Percentiles rank a stretch among this genome's conserved stretches.
These are phyloP conservation scores for Sus scrofa DNA, from an alignment of 2,113 vertebrate species.

Conservation along the genomic window T2T-Sscrofa CM000827.6:50358501-50359000, in stretches of 20 bases:
- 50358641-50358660: slow-evolving; percentile 24
- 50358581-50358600: neutral
- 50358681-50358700: neutral
- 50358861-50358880: neutral
- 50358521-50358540: neutral
- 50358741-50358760: neutral
- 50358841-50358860: neutral
- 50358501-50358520: neutral
- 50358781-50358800: neutral
- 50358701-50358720: neutral
- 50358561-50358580: neutral
- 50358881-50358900: no score
- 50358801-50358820: neutral
- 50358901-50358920: no score
- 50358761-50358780: neutral
- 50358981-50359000: no score
- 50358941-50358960: no score
- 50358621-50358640: neutral
- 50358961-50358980: no score
- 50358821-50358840: neutral
- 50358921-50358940: no score
- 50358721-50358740: neutral
- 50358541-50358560: neutral
- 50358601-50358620: neutral
- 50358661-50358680: neutral